A percentile compares a stretch with the other conserved stretches of the same genome.
phyloP scores from a whole-genome alignment of 2,113 vertebrate genomes.

The Xenopus laevis region DNA sequence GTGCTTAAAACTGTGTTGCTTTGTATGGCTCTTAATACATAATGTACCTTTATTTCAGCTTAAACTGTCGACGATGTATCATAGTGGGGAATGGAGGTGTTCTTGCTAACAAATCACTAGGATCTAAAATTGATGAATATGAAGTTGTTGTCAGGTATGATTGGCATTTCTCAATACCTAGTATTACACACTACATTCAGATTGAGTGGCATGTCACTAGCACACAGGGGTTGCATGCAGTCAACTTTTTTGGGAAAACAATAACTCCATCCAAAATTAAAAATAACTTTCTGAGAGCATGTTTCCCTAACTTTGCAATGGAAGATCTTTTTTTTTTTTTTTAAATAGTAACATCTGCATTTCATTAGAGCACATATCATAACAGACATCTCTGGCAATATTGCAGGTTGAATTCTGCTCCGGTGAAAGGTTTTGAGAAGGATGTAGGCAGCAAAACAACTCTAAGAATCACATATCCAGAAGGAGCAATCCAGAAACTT shows the following conservation, averaged over 20 bases:
- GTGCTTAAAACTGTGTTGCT: too few species aligned
- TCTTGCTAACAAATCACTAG: slow-evolving; percentile 92
- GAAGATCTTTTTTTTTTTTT: too few species aligned
- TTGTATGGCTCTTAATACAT: too few species aligned
- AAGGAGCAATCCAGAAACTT: slow-evolving; percentile 90
- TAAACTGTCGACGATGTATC: slow-evolving; percentile 88
- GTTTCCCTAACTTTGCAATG: too few species aligned
- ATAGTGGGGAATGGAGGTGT: slow-evolving; percentile 95
- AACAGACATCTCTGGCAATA: slow-evolving; percentile 42
- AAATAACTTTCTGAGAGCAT: too few species aligned
- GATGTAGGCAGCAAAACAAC: slow-evolving; percentile 96
- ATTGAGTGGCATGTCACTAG: too few species aligned
- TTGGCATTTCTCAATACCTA: background rate
- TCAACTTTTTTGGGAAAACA: too few species aligned
- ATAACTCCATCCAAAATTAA: too few species aligned
- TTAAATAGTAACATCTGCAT: background rate
- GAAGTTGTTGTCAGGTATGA: slow-evolving; percentile 93
- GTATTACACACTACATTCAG: too few species aligned
- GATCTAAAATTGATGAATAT: slow-evolving; percentile 87
- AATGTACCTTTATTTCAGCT: slow-evolving; percentile 56
- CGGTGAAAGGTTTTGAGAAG: slow-evolving; percentile 81
- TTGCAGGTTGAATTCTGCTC: slow-evolving; percentile 88
- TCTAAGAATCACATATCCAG: slow-evolving; percentile 93
- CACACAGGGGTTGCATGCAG: too few species aligned
- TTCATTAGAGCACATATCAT: background rate